phyloP scores from a whole-genome alignment of 2,888 invertebrate genomes.

The Cryptus viduatorius region DNA sequence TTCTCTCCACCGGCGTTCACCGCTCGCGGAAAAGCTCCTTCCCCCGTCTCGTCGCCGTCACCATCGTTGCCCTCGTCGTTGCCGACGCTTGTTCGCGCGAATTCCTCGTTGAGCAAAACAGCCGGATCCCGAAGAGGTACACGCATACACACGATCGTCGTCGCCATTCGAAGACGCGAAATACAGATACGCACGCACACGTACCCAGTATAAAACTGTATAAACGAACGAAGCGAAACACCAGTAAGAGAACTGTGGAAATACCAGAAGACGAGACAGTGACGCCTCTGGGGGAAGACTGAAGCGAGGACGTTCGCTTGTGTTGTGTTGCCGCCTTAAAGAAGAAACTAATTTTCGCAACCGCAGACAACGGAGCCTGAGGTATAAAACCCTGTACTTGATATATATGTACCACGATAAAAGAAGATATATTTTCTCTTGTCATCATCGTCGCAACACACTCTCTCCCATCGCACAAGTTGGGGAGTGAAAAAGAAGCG shows the following conservation, averaged over 20 bases:
- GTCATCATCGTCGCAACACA: constrained; percentile 29
- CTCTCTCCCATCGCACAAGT: not conserved
- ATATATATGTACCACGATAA: constrained; percentile 50
- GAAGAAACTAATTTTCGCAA: constrained; percentile 64
- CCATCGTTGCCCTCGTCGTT: constrained; percentile 1
- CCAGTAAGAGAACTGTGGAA: constrained; percentile 28
- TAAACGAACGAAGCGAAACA: constrained; percentile 12
- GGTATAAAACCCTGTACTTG: not conserved
- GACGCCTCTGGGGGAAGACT: constrained; percentile 34
- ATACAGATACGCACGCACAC: not conserved
- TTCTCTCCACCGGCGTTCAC: constrained; percentile 41
- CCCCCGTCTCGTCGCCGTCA: constrained; percentile 10
- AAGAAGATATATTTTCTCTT: constrained; percentile 28
- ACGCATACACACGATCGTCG: not conserved
- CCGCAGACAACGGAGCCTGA: constrained; percentile 3
- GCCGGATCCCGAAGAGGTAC: not conserved
- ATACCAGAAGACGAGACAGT: constrained; percentile 45
- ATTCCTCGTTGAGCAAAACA: constrained; percentile 36
- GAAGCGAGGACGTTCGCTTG: not conserved
- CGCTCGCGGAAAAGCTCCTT: constrained; percentile 51
- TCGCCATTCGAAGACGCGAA: too few relatives aligned
- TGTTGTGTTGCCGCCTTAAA: constrained; percentile 15
- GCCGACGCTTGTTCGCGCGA: constrained; percentile 47
- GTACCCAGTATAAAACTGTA: not conserved
- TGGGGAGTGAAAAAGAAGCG: constrained; percentile 18